Base-by-base conservation (phyloP, 2,888 invertebrate genomes). In the Drosophila birchii region DNA sequence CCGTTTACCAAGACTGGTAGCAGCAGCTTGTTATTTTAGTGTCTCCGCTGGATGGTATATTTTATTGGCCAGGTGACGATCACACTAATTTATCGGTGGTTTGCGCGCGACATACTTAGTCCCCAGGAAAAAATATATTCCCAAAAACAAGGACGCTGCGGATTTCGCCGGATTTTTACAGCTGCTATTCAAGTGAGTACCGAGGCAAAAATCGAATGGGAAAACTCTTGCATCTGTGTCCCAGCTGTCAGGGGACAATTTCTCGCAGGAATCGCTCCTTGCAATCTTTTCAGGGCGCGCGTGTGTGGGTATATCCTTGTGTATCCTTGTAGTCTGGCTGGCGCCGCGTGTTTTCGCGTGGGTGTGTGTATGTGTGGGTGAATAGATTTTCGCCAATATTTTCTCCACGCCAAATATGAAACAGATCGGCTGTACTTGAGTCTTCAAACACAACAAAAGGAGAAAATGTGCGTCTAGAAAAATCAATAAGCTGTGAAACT, bases 261-360 rank as follows among this genome's bases (percentile, higher is more conserved):
- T 14, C 9, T 12, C 7, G 20, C 14, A 11, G 39, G 20, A 70
- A 6, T 32, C 5, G 26, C n/a, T 36, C 18, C 29, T 7, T 20
- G 43, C 44, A 20, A 53, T 44, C 53, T 74, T 67, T 55, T 39
- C 18, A 20, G 58, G 64, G 63, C 68, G 64, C 68, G 61, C 55
- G 55, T 56, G 49, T 61, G 61, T 63, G 53, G 47, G 61, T 59
- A 67, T 70, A 70, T 78, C 78, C 75, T 75, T 89, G 76, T 81
- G 86, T 84, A 84, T 84, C 84, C 84, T 89, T 71, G 66, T 64
- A 88, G 90, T 90, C 86, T 89, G 86, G 67, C 77, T 88, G 86
- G 90, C 86, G 86, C 86, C 86, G 90, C 86, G 87, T 89, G 90
- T 83, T 83, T 78, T 59, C 64, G 73, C 73, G 70, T 87, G 75